These are phyloP conservation scores for Oxycera nigricornis DNA, from an alignment of 2,888 invertebrate genomes.

Conservation along the genomic window DNA sequence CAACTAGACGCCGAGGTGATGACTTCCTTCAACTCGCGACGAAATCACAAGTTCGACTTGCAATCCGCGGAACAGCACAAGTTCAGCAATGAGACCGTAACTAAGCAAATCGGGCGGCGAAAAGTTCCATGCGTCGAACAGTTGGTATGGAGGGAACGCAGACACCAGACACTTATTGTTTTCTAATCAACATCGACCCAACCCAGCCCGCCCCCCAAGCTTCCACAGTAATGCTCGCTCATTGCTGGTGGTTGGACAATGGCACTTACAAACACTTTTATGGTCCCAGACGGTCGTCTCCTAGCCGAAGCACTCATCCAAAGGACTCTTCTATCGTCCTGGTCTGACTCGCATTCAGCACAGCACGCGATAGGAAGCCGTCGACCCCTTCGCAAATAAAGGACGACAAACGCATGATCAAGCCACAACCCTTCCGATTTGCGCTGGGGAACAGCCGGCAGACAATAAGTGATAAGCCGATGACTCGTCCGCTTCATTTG, in stretches of 20 bases:
- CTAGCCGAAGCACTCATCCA: not conserved
- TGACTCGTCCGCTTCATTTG: not conserved
- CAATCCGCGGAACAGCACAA: not conserved
- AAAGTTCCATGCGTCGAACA: not conserved
- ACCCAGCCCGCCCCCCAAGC: no score
- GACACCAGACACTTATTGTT: constrained; percentile 9
- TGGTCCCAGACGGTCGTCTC: not conserved
- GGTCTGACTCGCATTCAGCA: not conserved
- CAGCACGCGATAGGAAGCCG: not conserved
- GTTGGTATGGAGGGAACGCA: constrained; percentile 16
- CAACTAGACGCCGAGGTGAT: not conserved
- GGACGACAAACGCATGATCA: constrained; percentile 16
- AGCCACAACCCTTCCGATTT: not conserved
- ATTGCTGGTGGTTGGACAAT: not conserved
- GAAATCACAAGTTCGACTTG: constrained; percentile 17
- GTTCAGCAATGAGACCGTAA: constrained; percentile 7
- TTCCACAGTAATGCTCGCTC: not conserved
- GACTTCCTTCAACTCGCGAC: constrained; percentile 9
- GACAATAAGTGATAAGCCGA: not conserved
- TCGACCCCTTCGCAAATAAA: not conserved
- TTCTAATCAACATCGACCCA: not conserved
- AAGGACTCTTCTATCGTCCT: not conserved
- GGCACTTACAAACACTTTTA: not conserved
- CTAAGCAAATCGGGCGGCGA: constrained; percentile 2
- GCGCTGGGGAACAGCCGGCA: not conserved